A percentile compares a stretch with the other conserved stretches of the same genome.
phyloP scores from a whole-genome alignment of 35 echinoderm and acorn worm genomes.

The Chiridota heheva region DNA sequence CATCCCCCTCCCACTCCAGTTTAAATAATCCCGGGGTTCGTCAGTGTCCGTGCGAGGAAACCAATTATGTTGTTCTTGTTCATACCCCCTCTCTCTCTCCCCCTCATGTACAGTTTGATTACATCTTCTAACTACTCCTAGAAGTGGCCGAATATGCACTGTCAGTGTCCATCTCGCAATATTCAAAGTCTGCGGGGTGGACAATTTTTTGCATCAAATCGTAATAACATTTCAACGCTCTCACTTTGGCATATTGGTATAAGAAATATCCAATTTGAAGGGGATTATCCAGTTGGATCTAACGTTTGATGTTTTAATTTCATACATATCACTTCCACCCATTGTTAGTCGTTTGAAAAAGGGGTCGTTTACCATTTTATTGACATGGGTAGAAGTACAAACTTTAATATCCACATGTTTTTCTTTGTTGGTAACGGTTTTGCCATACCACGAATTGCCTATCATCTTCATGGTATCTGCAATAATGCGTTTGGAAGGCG shows the following conservation, averaged over 20 bases:
- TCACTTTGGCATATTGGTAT: conserved; percentile 47
- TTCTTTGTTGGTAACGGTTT: conserved; percentile 53
- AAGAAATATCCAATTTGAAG: conserved; percentile 56
- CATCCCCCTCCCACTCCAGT: conserved; percentile 4
- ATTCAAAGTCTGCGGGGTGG: conserved; percentile 30
- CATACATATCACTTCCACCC: no score
- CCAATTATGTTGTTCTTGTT: not conserved
- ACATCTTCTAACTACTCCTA: conserved; percentile 3
- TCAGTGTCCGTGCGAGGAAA: not conserved
- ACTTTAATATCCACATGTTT: no score
- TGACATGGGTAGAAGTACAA: no score
- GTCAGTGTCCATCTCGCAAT: conserved; percentile 36
- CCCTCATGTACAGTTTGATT: no score
- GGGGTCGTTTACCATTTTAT: no score
- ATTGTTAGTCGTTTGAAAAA: no score
- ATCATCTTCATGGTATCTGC: conserved; percentile 50
- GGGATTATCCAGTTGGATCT: conserved; percentile 41
- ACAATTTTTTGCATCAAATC: conserved; percentile 40
- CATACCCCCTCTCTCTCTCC: no score
- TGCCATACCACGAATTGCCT: conserved; percentile 42
- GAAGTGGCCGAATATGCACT: conserved; percentile 28
- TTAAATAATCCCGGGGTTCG: conserved; percentile 10
- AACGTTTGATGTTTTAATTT: no score
- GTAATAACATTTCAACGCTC: conserved; percentile 60
- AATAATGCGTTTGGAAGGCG: conserved; percentile 29